Base-by-base conservation (phyloP, 2,113 vertebrate species). In the Setophaga coronata region DNA sequence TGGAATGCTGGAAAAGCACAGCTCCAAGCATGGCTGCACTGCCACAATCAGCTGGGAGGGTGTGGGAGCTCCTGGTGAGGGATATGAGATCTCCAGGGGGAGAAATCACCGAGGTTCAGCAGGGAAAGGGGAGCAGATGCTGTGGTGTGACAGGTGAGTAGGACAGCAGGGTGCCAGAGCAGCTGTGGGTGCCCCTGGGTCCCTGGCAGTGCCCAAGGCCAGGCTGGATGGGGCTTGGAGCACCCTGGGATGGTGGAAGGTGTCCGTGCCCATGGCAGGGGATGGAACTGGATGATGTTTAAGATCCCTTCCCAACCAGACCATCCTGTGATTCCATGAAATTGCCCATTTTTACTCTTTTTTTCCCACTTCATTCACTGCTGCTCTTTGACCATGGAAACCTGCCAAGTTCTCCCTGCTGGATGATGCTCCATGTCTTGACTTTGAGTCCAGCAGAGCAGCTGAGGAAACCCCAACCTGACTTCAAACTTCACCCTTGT, bases 161-260 rank as follows among this genome's bases (percentile, higher is more conserved):
- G 14, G 31, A 9, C 60, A 45, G n/a, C 13, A 6, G 34, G 36
- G 24, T 10, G 28, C 12, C 66, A 53, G 28, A 40, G 78, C 0
- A 69, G 47, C 45, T 82, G 69, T 3, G 60, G 38, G 23, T 89
- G 45, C 20, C 17, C 19, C 53, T 65, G 50, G 12, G 34, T 26
- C 70, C n/a, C n/a, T 69, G 47, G 14, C 1, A 48, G 8, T 61
- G 54, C 0, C 14, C 78, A 14, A 53, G 19, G 12, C 23, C 53
- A 20, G 29, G 38, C 0, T 60, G 54, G 54, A 47, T 0, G 0
- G n/a, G 24, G 7, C 6, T 47, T 31, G 54, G 61, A 67, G 10
- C 40, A 42, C 0, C 14, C 54, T 69, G 54, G 34, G 11, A 3
- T 1, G 0, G 5, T 33, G 24, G n/a, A 1, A 54, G 1, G 0